phyloP scores from a whole-genome alignment of 2,888 invertebrate species.

The Dendrolimus pini region DNA sequence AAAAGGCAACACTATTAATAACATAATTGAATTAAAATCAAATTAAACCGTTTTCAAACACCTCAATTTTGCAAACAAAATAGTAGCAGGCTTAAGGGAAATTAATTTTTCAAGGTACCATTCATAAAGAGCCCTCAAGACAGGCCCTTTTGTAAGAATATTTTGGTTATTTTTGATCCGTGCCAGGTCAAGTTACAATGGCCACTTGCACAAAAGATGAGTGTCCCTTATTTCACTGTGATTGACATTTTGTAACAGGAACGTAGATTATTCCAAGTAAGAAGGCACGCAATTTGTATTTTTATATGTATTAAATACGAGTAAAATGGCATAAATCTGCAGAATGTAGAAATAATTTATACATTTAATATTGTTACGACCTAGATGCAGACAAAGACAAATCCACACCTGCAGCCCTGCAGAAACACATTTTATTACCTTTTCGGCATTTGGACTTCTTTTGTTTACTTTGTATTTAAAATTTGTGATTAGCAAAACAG shows the following conservation, averaged over 20 bases:
- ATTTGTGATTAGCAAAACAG: no score
- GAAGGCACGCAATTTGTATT: constrained; percentile 2
- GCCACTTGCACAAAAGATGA: constrained; percentile 21
- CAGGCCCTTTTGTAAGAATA: background rate
- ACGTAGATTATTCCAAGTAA: constrained; percentile 9
- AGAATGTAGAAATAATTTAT: no score
- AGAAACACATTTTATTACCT: no score
- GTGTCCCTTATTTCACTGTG: constrained; percentile 22
- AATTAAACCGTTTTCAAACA: constrained; percentile 1
- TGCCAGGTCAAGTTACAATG: constrained; percentile 2
- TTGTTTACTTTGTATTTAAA: no score
- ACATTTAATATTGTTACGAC: no score
- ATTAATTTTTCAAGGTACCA: background rate
- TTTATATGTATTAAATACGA: constrained; percentile 7
- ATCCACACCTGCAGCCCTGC: no score
- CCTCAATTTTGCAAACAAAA: constrained; percentile 2
- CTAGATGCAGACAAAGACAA: no score
- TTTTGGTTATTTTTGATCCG: background rate
- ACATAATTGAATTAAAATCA: background rate
- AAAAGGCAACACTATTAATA: constrained; percentile 3
- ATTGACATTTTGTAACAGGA: constrained; percentile 30
- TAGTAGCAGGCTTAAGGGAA: constrained; percentile 1
- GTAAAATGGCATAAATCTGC: no score
- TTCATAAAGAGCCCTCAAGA: background rate
- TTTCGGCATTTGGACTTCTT: no score